Conservation (phyloP, 2,888 invertebrate genomes). For the Tipula confusa region DNA sequence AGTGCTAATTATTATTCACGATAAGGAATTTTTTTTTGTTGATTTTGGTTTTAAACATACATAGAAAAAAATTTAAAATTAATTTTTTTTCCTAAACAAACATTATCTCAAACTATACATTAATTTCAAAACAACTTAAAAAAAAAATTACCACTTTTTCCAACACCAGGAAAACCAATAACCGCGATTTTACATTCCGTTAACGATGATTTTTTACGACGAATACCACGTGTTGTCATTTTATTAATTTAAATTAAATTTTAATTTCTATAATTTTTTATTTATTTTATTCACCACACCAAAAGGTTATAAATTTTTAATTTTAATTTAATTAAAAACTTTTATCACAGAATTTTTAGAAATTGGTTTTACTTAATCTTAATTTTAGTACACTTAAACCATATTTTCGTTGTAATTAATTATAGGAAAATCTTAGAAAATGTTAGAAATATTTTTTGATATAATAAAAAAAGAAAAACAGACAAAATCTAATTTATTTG, state of each 20-base stretch:
- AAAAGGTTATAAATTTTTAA: neutral
- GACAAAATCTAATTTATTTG: neutral
- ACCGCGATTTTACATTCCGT: conserved; percentile 89
- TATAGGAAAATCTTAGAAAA: neutral
- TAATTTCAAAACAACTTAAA: conserved; percentile 28
- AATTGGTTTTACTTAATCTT: neutral
- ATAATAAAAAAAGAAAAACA: neutral
- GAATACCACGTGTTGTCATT: conserved; percentile 77
- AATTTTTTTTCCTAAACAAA: neutral
- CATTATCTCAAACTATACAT: neutral
- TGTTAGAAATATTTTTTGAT: neutral
- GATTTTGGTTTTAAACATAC: neutral
- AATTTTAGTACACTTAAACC: neutral
- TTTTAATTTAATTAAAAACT: neutral
- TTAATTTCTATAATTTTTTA: neutral
- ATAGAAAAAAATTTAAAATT: conserved; percentile 13
- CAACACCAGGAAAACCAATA: conserved; percentile 83
- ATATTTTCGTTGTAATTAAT: neutral
- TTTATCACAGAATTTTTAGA: neutral
- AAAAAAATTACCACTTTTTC: conserved; percentile 77
- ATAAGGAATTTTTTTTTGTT: neutral
- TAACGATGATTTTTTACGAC: conserved; percentile 83
- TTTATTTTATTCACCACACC: neutral
- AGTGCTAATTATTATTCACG: conserved; percentile 54
- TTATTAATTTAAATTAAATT: conserved; percentile 34